phyloP scores from a whole-genome alignment of 2,797 vertebrate species.

The Gymnopithys bicolor region DNA sequence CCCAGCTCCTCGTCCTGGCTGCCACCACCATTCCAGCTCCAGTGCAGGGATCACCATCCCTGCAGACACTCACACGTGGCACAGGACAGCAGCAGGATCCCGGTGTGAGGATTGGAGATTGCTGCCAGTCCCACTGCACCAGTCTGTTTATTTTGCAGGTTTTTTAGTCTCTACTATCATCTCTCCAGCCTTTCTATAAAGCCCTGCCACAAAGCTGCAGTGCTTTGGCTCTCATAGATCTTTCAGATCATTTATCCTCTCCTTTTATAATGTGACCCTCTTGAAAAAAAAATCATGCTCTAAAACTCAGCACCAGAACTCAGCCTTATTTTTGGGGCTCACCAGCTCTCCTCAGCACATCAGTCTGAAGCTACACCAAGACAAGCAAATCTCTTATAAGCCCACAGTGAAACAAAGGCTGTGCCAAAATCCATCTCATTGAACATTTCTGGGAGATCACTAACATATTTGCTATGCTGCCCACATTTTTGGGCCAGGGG shows the following conservation, averaged over 20 bases:
- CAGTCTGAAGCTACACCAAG: background rate
- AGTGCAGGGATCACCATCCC: background rate
- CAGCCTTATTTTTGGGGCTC: background rate
- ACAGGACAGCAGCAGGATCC: background rate
- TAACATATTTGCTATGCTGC: slow-evolving; percentile 5
- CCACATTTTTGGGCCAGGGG: slow-evolving; percentile 36
- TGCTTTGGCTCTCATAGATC: background rate
- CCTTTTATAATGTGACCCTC: background rate
- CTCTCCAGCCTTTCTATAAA: background rate
- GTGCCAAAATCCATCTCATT: slow-evolving; percentile 46
- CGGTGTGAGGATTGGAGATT: background rate
- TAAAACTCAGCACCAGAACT: background rate
- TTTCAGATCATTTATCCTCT: background rate
- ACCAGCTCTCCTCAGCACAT: background rate
- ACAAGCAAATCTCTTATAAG: slow-evolving; percentile 13
- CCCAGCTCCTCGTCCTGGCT: background rate
- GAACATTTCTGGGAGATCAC: slow-evolving; percentile 46
- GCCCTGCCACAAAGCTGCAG: background rate
- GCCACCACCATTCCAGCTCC: background rate
- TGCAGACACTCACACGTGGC: background rate
- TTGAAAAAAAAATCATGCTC: slow-evolving; percentile 7
- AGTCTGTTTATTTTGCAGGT: background rate
- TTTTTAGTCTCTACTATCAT: background rate
- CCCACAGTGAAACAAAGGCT: background rate
- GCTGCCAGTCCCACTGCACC: background rate